phyloP scores from a whole-genome alignment of 2,888 invertebrate genomes.

The Elegia similella region DNA sequence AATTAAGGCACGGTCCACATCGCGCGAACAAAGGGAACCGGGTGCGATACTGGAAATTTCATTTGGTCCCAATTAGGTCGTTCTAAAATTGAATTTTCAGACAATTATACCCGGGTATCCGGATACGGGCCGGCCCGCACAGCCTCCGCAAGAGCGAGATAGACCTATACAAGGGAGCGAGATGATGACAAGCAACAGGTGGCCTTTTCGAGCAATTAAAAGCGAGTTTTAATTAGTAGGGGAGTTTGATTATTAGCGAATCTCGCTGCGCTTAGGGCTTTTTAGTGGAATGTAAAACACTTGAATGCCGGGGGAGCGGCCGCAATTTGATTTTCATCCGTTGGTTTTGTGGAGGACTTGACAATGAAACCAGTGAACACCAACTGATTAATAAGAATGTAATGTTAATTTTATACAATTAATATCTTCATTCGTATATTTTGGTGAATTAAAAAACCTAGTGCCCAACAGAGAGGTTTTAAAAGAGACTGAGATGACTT shows the following conservation, averaged over 20 bases:
- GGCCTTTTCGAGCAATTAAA: conserved; percentile 77
- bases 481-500: too few relatives aligned
- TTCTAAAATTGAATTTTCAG: conserved; percentile 74
- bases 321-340: conserved; percentile 29
- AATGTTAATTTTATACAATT: conserved; percentile 11
- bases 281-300: conserved; percentile 68
- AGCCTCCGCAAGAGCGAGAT: conserved; percentile 57
- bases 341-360: conserved; percentile 21
- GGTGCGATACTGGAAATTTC: conserved; percentile 67
- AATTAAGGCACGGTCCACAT: conserved; percentile 60
- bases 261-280: conserved; percentile 65
- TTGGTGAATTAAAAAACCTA: too few relatives aligned
- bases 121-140: conserved; percentile 70
- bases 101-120: conserved; percentile 73
- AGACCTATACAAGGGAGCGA: conserved; percentile 32
- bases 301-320: conserved; percentile 52
- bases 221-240: conserved; percentile 78
- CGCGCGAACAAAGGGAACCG: conserved; percentile 63
- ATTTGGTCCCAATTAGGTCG: conserved; percentile 73
- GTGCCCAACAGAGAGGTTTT: too few relatives aligned
- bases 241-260: conserved; percentile 76
- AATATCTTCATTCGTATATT: too few relatives aligned
- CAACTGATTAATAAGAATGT: not conserved
- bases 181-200: conserved; percentile 70
- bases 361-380: not conserved